Conservation (phyloP, 2,888 invertebrate species). For the Dioctria rufipes region DNA sequence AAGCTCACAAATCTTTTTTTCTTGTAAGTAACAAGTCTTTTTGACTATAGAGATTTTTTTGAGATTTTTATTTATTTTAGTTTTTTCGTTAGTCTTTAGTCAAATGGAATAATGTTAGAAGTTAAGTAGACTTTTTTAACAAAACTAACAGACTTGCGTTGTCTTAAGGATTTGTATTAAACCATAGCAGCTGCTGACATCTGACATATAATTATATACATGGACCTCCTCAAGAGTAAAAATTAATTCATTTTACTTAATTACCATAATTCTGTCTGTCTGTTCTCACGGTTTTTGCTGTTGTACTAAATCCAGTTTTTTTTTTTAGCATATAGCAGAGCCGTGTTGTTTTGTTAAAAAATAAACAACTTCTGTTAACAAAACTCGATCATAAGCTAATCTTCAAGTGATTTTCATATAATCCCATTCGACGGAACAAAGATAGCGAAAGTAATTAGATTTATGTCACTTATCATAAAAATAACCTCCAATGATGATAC, state of each 20-base stretch:
- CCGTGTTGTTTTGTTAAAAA: not conserved
- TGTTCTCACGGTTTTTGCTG: conserved; percentile 12
- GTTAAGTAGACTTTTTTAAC: too few species aligned
- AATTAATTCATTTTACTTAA: not conserved
- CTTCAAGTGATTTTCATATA: conserved; percentile 11
- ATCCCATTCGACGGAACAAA: not conserved
- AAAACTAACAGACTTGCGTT: not conserved
- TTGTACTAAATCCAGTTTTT: not conserved
- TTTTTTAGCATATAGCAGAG: conserved; percentile 1
- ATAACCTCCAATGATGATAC: conserved; percentile 9
- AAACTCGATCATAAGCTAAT: conserved; percentile 13
- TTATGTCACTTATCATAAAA: conserved; percentile 48
- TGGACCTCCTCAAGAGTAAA: not conserved
- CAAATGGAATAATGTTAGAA: too few species aligned
- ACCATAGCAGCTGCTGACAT: not conserved
- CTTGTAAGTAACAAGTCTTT: too few species aligned
- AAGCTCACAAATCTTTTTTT: not conserved
- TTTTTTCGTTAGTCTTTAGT: too few species aligned
- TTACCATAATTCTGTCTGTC: conserved; percentile 1
- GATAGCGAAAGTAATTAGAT: conserved; percentile 40
- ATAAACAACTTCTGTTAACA: conserved; percentile 3
- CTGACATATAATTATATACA: not conserved
- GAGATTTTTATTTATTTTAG: too few species aligned
- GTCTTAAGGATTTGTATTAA: not conserved
- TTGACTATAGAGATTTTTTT: too few species aligned